phyloP scores from a whole-genome alignment of 2,113 vertebrate genomes.

The Leiothrix lutea region DNA sequence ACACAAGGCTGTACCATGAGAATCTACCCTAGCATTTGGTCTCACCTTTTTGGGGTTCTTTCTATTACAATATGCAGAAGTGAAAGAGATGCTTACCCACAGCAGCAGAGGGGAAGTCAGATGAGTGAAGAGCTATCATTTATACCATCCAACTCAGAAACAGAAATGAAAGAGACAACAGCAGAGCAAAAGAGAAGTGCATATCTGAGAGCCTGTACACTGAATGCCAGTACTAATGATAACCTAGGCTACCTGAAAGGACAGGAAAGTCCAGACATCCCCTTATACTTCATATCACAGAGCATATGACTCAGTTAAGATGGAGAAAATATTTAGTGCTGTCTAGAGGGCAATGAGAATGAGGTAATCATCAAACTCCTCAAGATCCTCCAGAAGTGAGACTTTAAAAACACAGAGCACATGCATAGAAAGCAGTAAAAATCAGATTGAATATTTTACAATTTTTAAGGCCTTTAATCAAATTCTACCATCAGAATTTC shows the following conservation, averaged over 20 bases:
- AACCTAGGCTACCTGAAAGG: conserved; percentile 19
- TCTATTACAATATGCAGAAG: conserved; percentile 36
- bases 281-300: neutral
- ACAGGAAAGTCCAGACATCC: conserved; percentile 48
- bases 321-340: neutral
- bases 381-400: neutral
- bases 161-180: conserved; percentile 31
- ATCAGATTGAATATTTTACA: neutral
- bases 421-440: neutral
- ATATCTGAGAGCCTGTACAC: neutral
- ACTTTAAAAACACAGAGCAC: neutral
- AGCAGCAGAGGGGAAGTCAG: conserved; percentile 9
- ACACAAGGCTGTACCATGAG: neutral
- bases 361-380: neutral
- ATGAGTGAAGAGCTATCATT: neutral
- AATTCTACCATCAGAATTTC: neutral
- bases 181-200: conserved; percentile 6
- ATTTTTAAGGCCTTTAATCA: neutral
- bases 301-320: neutral
- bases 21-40: neutral
- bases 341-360: neutral
- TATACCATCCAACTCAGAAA: neutral
- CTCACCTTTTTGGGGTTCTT: neutral
- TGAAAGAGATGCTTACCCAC: conserved; percentile 18
- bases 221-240: neutral